These are phyloP conservation scores for Festucalex cinctus DNA, from an alignment of 2,113 vertebrate genomes.

Conservation along the genomic window DNA sequence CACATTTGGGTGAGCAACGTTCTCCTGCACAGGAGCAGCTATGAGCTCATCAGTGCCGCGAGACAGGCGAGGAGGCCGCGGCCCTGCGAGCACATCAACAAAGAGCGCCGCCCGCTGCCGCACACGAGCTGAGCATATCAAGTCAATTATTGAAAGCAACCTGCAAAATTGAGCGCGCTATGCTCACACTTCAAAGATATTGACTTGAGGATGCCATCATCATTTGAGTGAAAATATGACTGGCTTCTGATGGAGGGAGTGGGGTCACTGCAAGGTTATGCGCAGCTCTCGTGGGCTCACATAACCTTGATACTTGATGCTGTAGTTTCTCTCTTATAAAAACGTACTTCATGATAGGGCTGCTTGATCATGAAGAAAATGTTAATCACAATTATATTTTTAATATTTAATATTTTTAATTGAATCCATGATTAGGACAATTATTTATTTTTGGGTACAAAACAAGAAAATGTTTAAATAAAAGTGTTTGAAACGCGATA, in stretches of 20 bases:
- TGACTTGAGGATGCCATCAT: constrained; percentile 41
- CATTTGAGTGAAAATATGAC: constrained; percentile 14
- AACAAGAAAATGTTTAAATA: too few species aligned
- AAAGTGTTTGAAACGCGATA: too few species aligned
- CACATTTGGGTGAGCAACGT: constrained; percentile 47
- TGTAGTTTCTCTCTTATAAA: neutral
- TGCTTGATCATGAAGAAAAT: too few species aligned
- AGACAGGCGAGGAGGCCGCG: constrained; percentile 34
- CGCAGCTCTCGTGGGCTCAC: constrained; percentile 4
- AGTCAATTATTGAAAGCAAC: constrained; percentile 67
- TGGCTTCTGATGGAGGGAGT: constrained; percentile 16
- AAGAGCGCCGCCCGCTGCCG: constrained; percentile 22
- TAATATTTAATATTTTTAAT: too few species aligned
- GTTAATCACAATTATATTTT: too few species aligned
- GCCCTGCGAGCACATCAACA: constrained; percentile 26
- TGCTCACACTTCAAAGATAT: constrained; percentile 51
- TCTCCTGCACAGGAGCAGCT: constrained; percentile 36
- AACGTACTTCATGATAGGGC: neutral
- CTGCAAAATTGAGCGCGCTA: constrained; percentile 57
- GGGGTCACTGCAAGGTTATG: constrained; percentile 21
- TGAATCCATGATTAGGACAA: too few species aligned
- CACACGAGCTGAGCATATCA: constrained; percentile 36
- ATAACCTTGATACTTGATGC: neutral
- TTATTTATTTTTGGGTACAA: too few species aligned
- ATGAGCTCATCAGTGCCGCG: constrained; percentile 41